Base-by-base conservation (phyloP, 2,888 invertebrate genomes). In the Synergus laeviventris region DNA sequence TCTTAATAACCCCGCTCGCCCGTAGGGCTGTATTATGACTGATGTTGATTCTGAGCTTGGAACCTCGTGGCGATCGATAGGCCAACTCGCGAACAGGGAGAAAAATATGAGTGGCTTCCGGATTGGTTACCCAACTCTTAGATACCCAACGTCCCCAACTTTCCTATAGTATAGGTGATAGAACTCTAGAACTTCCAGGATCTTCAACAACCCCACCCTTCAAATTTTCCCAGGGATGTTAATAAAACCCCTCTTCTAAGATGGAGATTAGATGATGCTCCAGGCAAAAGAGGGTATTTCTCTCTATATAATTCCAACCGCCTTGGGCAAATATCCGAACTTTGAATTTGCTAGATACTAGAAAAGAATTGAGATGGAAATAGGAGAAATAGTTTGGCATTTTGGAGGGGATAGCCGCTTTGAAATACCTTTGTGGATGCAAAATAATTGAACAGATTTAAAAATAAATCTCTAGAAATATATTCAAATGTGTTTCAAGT, bases 11-110 rank as follows among this genome's bases (percentile, higher is more conserved):
- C 88, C 87, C 86, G 85, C 87, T 87, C 86, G 86, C 86, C 86
- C 87, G 87, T 87, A 86, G 87, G 87, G 85, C 86, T 88, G 89
- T 89, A 90, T 90, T 91, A 90, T 91, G 90, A 91, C 89, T 89
- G 90, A 90, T 90, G 90, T 91, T 89, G 90, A 90, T 88, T 90
- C 87, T 88, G 85, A 88, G 88, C 88, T 86, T 85, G 87, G 80
- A 82, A 84, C 66, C 76, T 79, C 82, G 79, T 83, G 83, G 78
- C 84, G 85, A 86, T 85, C 84, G 81, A 84, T 83, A 81, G 74
- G 84, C 81, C 84, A 81, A 84, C 83, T 82, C 78, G 82, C 82
- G 81, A 79, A 79, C 78, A 82, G 83, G 84, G 84, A 83, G 85
- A 85, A 85, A 86, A 87, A 87, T 85, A 83, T 83, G 84, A 84